Percentiles rank a stretch among this genome's conserved stretches.
Conservation (phyloP, 2,888 invertebrate genomes). For the Xiphydria camelus region DNA sequence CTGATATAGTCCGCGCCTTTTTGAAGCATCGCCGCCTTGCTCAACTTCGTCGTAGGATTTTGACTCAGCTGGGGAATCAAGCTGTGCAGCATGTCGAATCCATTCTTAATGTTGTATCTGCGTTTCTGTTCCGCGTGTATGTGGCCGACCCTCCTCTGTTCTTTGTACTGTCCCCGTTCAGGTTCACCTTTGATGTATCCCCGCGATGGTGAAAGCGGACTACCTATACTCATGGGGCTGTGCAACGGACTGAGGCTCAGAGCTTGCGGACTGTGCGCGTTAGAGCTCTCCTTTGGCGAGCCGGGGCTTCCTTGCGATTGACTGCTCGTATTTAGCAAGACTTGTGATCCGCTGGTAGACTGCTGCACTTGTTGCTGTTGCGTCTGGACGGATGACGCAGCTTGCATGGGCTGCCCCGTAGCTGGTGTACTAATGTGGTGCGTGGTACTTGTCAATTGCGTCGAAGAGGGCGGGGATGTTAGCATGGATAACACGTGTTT, state of each 20-base stretch:
- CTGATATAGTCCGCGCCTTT: slow-evolving; percentile 96
- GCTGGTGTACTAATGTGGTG: slow-evolving; percentile 59
- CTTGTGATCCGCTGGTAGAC: slow-evolving; percentile 34
- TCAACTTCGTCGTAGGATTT: slow-evolving; percentile 89
- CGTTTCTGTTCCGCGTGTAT: slow-evolving; percentile 96
- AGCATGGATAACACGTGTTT: slow-evolving; percentile 61
- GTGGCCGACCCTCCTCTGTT: slow-evolving; percentile 83
- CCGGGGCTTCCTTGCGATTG: slow-evolving; percentile 46
- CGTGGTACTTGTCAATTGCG: slow-evolving; percentile 51
- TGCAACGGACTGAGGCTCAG: slow-evolving; percentile 59
- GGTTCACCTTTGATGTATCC: slow-evolving; percentile 58
- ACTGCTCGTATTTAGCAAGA: slow-evolving; percentile 38
- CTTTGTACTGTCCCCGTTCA: slow-evolving; percentile 61
- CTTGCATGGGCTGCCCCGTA: slow-evolving; percentile 55
- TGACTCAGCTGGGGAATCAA: slow-evolving; percentile 89
- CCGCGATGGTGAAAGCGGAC: slow-evolving; percentile 68
- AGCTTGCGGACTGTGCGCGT: slow-evolving; percentile 50
- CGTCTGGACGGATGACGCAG: slow-evolving; percentile 35
- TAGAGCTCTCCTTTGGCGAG: slow-evolving; percentile 51
- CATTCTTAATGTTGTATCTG: slow-evolving; percentile 93
- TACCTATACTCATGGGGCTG: slow-evolving; percentile 59
- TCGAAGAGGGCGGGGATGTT: slow-evolving; percentile 60
- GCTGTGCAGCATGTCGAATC: slow-evolving; percentile 91
- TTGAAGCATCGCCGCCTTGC: slow-evolving; percentile 95
- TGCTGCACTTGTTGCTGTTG: slow-evolving; percentile 21